Conservation (phyloP, 2,113 vertebrate genomes). For the Perca schrenkii region DNA sequence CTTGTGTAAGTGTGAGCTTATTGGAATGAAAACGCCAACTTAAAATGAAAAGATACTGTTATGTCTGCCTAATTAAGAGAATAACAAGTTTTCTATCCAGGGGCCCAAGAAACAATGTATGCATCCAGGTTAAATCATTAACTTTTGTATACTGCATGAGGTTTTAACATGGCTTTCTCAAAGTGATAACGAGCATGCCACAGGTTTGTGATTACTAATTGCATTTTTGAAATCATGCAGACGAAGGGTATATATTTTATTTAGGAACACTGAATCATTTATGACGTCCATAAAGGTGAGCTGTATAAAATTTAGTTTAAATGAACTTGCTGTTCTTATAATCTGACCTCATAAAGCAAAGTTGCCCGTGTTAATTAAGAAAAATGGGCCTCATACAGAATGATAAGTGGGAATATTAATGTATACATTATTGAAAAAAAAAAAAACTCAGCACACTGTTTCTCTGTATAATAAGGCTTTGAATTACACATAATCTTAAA, state of each 20-base stretch:
- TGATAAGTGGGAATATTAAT: conserved; percentile 36
- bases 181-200: conserved; percentile 47
- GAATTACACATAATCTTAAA: conserved; percentile 55
- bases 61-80: conserved; percentile 71
- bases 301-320: conserved; percentile 14
- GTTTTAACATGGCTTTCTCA: conserved; percentile 71
- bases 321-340: conserved; percentile 49
- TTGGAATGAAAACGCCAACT: conserved; percentile 57
- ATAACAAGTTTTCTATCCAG: conserved; percentile 54
- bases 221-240: conserved; percentile 49
- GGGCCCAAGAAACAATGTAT: conserved; percentile 55
- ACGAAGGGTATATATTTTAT: conserved; percentile 61
- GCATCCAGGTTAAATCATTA: conserved; percentile 68
- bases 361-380: conserved; percentile 46
- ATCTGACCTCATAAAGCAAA: conserved; percentile 39
- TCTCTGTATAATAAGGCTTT: conserved; percentile 53
- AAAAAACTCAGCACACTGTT: background rate
- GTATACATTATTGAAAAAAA: conserved; percentile 28
- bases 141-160: conserved; percentile 79
- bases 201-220: conserved; percentile 53
- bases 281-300: conserved; percentile 47
- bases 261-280: conserved; percentile 68
- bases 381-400: conserved; percentile 18
- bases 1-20: conserved; percentile 29
- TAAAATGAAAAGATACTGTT: conserved; percentile 66